Conservation (phyloP, 2,888 invertebrate genomes). For the Drosophila sordidula region DNA sequence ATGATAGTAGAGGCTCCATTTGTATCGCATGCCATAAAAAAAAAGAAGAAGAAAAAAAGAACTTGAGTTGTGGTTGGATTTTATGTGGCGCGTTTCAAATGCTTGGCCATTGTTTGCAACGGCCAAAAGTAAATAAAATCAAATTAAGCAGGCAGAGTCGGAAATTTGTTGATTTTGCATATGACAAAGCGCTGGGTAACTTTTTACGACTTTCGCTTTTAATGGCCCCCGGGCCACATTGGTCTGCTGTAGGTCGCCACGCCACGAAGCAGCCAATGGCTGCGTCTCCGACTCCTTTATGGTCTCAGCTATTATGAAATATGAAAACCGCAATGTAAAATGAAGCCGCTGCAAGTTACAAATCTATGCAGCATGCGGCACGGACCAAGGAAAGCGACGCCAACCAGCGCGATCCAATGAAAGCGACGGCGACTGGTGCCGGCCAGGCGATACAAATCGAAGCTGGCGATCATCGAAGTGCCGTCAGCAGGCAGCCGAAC, state of each 20-base stretch:
- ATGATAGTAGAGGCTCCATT: conserved; percentile 26
- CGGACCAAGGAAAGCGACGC: conserved; percentile 53
- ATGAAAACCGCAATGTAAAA: conserved; percentile 68
- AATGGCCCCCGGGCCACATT: conserved; percentile 48
- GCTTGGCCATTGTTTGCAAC: conserved; percentile 61
- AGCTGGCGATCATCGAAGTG: conserved; percentile 66
- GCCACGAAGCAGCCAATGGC: conserved; percentile 31
- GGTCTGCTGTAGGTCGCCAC: conserved; percentile 69
- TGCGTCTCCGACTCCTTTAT: conserved; percentile 25
- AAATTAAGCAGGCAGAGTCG: conserved; percentile 54
- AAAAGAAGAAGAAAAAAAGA: background rate
- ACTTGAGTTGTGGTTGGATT: conserved; percentile 7
- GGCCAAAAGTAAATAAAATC: conserved; percentile 53
- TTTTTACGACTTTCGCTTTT: conserved; percentile 77
- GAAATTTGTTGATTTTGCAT: conserved; percentile 70
- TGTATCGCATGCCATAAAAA: conserved; percentile 31
- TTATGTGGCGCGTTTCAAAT: conserved; percentile 62
- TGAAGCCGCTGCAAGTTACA: conserved; percentile 61
- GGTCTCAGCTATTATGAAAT: conserved; percentile 65
- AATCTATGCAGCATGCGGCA: conserved; percentile 75
- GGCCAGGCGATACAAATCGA: conserved; percentile 74
- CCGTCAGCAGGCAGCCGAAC: conserved; percentile 14
- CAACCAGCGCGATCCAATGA: conserved; percentile 34
- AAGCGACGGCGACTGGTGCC: conserved; percentile 49
- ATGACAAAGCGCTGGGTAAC: conserved; percentile 64